phyloP scores from a whole-genome alignment of 2,888 invertebrate species.

The Morpho deidamia region DNA sequence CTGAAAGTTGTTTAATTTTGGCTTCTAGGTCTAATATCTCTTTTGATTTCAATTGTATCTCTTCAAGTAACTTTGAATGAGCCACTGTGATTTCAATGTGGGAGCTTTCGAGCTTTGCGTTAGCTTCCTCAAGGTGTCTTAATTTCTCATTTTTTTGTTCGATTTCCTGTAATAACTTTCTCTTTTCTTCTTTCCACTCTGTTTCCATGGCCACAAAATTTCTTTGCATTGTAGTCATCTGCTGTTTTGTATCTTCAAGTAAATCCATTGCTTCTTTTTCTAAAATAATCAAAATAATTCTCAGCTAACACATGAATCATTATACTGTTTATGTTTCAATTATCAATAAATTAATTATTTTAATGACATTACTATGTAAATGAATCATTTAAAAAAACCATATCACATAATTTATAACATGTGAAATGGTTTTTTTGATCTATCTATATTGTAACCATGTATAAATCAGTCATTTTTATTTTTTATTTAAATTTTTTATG shows the following conservation, averaged over 20 bases:
- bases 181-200: conserved; percentile 84
- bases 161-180: conserved; percentile 72
- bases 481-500: no score
- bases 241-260: conserved; percentile 87
- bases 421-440: no score
- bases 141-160: conserved; percentile 77
- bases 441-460: no score
- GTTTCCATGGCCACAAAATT: conserved; percentile 84
- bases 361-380: no score
- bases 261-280: conserved; percentile 84
- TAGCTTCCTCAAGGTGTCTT: conserved; percentile 74
- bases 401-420: no score
- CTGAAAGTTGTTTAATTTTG: conserved; percentile 41
- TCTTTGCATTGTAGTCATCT: conserved; percentile 89
- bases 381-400: no score
- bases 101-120: conserved; percentile 68
- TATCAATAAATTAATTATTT: no score
- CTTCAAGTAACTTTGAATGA: conserved; percentile 74
- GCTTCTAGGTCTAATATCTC: conserved; percentile 56
- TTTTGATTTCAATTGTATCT: conserved; percentile 68
- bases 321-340: no score
- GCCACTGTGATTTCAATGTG: conserved; percentile 72
- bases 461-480: no score
- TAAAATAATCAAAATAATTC: conserved; percentile 36
- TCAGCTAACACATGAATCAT: no score